Evolutionary conservation across 2,888 invertebrate genomes (phyloP).

Genomic region (Pedicia rivosa): DNA sequence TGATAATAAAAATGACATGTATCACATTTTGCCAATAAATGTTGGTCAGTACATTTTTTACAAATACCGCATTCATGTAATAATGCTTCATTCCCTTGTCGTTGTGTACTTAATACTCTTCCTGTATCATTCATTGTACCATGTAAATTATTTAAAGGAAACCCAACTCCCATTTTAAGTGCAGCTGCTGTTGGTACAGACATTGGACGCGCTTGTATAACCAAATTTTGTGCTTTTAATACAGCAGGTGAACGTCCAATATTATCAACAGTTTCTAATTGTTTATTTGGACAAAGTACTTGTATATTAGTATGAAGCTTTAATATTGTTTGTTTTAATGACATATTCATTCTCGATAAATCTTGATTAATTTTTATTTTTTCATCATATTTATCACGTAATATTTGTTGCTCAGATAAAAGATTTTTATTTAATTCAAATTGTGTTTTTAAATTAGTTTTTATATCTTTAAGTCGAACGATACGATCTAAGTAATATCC

Average conservation of each 20-base stretch:
- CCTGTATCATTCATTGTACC: conserved; percentile 50
- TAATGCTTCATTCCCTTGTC: conserved; percentile 29
- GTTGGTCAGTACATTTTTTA: conserved; percentile 74
- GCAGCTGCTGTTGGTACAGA: conserved; percentile 69
- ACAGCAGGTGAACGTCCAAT: conserved; percentile 31
- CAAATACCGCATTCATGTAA: conserved; percentile 78
- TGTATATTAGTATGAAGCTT: conserved; percentile 45
- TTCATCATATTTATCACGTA: conserved; percentile 60
- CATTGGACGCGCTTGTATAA: conserved; percentile 40
- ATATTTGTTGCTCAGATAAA: conserved; percentile 57
- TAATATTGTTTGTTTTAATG: conserved; percentile 41
- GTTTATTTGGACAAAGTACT: conserved; percentile 41
- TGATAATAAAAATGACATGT: conserved; percentile 88
- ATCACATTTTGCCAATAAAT: conserved; percentile 88
- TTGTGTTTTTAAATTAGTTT: conserved; percentile 57
- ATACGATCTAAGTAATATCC: conserved; percentile 87
- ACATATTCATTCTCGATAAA: conserved; percentile 27
- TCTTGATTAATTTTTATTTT: conserved; percentile 3
- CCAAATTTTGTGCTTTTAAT: conserved; percentile 1
- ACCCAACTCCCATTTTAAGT: conserved; percentile 73
- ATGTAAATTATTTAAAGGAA: conserved; percentile 57
- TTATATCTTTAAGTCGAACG: conserved; percentile 60
- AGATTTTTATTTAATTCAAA: conserved; percentile 57
- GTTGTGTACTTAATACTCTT: conserved; percentile 32
- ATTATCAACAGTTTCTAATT: conserved; percentile 39